phyloP scores from a whole-genome alignment of 2,113 vertebrate genomes.

The Oncorhynchus tshawytscha region DNA sequence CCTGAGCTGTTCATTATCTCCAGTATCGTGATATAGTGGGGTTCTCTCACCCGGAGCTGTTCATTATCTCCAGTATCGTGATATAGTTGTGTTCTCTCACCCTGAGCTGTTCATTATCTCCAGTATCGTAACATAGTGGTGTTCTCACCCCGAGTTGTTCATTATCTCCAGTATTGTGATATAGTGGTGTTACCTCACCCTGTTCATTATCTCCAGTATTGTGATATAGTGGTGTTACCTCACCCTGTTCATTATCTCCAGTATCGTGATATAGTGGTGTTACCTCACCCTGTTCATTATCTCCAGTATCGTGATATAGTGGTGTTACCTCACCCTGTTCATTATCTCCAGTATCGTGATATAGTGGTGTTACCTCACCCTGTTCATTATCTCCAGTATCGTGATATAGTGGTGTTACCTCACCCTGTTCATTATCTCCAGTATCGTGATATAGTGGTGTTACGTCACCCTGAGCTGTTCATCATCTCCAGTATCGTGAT shows the following conservation, averaged over 20 bases:
- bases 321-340: conserved; percentile 42
- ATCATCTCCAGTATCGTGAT: conserved; percentile 81
- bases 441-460: conserved; percentile 44
- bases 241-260: too few species aligned
- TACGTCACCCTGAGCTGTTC: conserved; percentile 82
- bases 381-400: too few species aligned
- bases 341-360: conserved; percentile 60
- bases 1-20: conserved; percentile 68
- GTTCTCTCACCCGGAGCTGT: too few species aligned
- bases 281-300: too few species aligned
- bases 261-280: too few species aligned
- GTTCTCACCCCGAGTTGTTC: conserved; percentile 80
- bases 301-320: too few species aligned
- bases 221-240: too few species aligned
- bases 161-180: conserved; percentile 81
- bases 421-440: conserved; percentile 75
- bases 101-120: conserved; percentile 71
- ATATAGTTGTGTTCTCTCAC: conserved; percentile 62
- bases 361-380: too few species aligned
- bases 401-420: conserved; percentile 21
- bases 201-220: conserved; percentile 86
- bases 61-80: too few species aligned
- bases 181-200: conserved; percentile 62
- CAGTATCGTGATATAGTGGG: conserved; percentile 8
- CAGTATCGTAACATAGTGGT: conserved; percentile 42